These are phyloP conservation scores for Fistularia tabacaria DNA, from an alignment of 2,797 vertebrate genomes.

Conservation along the genomic window DNA sequence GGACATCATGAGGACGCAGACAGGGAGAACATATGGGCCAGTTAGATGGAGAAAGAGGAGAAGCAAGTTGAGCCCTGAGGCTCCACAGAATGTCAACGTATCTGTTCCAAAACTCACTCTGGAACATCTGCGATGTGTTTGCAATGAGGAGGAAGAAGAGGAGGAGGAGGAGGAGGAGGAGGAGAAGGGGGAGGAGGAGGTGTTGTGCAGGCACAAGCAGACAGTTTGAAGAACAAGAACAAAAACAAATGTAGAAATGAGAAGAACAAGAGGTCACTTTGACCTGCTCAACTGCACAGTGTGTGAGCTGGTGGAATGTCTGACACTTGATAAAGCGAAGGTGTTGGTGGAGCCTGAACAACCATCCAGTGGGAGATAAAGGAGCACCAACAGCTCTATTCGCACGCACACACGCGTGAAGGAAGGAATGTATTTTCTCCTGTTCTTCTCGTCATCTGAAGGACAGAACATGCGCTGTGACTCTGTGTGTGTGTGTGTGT, in stretches of 20 bases:
- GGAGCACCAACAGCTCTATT: not conserved
- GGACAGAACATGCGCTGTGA: not conserved
- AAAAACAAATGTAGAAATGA: not conserved
- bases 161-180: too few relatives aligned
- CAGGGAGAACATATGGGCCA: not conserved
- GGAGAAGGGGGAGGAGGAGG: too few relatives aligned
- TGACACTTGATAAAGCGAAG: conserved; percentile 36
- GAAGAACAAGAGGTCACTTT: conserved; percentile 37
- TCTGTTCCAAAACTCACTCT: too few relatives aligned
- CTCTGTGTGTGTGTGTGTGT: conserved; percentile 6
- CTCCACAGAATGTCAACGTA: too few relatives aligned
- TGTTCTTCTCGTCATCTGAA: not conserved
- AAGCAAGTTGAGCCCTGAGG: too few relatives aligned
- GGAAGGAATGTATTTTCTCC: too few relatives aligned
- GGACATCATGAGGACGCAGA: not conserved
- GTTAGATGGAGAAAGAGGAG: not conserved
- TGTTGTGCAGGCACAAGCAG: too few relatives aligned
- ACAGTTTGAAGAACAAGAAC: not conserved
- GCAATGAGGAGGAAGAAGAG: too few relatives aligned
- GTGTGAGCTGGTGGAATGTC: conserved; percentile 36
- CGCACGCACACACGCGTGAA: too few relatives aligned
- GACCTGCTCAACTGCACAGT: conserved; percentile 23
- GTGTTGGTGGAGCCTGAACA: conserved; percentile 35
- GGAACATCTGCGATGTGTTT: too few relatives aligned
- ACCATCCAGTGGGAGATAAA: conserved; percentile 7